phyloP scores from a whole-genome alignment of 2,888 invertebrate species.

The Harpagoxenus sublaevis region DNA sequence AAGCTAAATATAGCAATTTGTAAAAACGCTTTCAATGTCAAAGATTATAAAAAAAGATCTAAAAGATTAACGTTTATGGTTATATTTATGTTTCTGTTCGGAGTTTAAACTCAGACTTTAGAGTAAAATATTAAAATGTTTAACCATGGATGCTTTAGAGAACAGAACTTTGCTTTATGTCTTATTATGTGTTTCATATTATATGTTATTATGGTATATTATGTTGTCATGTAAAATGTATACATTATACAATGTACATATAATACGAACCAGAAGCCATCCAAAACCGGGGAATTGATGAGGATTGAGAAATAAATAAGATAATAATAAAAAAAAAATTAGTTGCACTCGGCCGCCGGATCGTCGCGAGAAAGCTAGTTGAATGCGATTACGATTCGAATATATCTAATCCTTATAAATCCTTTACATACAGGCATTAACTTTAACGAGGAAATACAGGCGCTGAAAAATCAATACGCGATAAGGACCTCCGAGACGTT shows the following conservation, averaged over 20 bases:
- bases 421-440: slow-evolving; percentile 88
- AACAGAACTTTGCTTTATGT: too few relatives aligned
- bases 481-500: slow-evolving; percentile 90
- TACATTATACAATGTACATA: neutral
- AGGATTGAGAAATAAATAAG: neutral
- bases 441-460: slow-evolving; percentile 91
- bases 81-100: neutral
- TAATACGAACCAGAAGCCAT: neutral
- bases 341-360: neutral
- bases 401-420: neutral
- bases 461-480: slow-evolving; percentile 90
- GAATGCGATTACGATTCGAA: neutral
- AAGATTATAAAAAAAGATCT: neutral
- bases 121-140: too few relatives aligned
- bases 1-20: neutral
- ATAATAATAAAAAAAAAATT: neutral
- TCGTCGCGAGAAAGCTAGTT: neutral
- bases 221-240: neutral
- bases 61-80: neutral
- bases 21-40: neutral
- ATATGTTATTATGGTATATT: neutral
- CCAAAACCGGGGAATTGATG: neutral
- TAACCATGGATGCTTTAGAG: too few relatives aligned
- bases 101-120: too few relatives aligned
- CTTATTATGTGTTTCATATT: too few relatives aligned